Evolutionary conservation across 2,797 vertebrate genomes (phyloP), one percentile per base, ranked within the genome.

Genomic region (Epinephelus coioides): DNA sequence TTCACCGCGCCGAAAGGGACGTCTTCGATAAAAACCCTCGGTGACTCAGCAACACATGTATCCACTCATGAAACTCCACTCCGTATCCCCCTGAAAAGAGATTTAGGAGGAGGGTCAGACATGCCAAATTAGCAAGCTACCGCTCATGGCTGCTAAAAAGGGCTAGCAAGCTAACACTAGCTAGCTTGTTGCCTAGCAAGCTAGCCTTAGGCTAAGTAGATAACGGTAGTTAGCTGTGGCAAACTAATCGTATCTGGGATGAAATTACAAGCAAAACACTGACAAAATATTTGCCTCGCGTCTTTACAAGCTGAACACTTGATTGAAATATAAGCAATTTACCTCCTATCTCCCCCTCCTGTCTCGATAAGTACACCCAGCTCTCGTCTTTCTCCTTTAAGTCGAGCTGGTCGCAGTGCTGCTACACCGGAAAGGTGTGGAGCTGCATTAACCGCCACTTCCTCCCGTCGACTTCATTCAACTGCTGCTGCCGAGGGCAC

Each of bases 351-450:
- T 79, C 71, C 74, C 80, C 85, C 81, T 82, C 76, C 73, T 67
- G 78, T 69, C 83, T 86, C 60, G 88, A 74, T 79, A 84, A 84
- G 86, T 89, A 71, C 79, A 82, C 84, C 87, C 88, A 85, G 91
- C 87, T 84, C 84, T 83, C 84, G 87, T 67, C 88, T 92, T 92
- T 92, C 93, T 94, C 89, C 86, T 89, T 83, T 85, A 79, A 92
- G 75, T 87, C 85, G 90, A 91, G 91, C 89, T 91, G 89, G 74
- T 94, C 89, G 89, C 91, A 88, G 89, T 68, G 90, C 88, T 91
- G 92, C 90, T 94, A 88, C 90, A 94, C 95, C 95, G 95, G 95
- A 96, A 96, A 95, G 95, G 94, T 94, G 95, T 95, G 95, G 94
- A 95, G 83, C 92, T 92, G 91, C 93, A 89, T 91, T 89, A 81